Percentiles rank a stretch among this genome's conserved stretches.
Conservation (phyloP, 2,888 invertebrate genomes). For the Patella ulyssiponensis region DNA sequence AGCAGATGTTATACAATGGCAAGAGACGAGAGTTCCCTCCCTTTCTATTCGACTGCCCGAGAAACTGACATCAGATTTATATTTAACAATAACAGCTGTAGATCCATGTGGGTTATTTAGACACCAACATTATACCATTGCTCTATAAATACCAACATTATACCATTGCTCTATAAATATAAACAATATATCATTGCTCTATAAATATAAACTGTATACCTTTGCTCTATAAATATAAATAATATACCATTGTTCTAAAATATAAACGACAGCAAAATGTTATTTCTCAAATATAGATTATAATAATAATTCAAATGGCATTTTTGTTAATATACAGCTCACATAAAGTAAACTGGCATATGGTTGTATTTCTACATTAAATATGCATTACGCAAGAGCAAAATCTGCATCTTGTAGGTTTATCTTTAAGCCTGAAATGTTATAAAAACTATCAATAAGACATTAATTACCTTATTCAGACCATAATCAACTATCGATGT, state of each 20-base stretch:
- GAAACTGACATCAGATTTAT: neutral
- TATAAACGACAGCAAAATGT: neutral
- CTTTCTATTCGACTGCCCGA: neutral
- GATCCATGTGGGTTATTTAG: slow-evolving; percentile 12
- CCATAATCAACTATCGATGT: no score
- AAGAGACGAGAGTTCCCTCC: neutral
- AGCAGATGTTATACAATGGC: slow-evolving; percentile 4
- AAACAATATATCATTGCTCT: neutral
- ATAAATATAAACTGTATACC: neutral
- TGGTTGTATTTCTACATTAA: no score
- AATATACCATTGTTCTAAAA: neutral
- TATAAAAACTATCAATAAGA: no score
- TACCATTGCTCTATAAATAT: neutral
- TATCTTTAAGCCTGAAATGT: no score
- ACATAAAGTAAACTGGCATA: no score
- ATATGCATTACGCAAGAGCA: no score
- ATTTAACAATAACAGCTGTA: neutral
- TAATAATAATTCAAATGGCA: no score
- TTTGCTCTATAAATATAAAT: neutral
- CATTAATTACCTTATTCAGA: no score
- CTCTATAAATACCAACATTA: neutral
- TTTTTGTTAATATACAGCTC: no score
- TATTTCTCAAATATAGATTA: no score
- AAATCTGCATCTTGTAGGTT: no score
- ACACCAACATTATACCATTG: neutral